Conservation (phyloP, 2,113 vertebrate species). For the Chunga burmeisteri region DNA sequence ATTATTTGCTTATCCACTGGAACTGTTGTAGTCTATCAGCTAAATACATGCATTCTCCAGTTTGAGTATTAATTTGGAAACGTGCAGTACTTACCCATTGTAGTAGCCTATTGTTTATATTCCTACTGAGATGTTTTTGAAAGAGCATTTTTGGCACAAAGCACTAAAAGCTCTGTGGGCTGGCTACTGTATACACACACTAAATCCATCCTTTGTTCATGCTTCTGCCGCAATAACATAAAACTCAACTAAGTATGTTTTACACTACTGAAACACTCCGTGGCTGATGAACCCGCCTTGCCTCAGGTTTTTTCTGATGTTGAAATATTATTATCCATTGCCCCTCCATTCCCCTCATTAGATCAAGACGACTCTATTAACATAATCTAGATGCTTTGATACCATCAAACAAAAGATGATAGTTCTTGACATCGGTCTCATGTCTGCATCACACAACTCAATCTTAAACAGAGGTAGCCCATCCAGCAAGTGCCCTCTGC, state of each 20-base stretch:
- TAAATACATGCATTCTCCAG: not conserved
- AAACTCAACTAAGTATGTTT: not conserved
- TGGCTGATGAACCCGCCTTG: not conserved
- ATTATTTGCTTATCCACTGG: not conserved
- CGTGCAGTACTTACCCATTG: not conserved
- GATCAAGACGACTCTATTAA: not conserved
- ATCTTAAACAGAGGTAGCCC: not conserved
- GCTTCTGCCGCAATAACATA: not conserved
- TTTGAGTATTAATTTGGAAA: not conserved
- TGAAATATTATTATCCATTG: not conserved
- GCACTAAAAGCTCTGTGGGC: not conserved
- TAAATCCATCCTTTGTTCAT: conserved; percentile 2
- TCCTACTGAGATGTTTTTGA: not conserved
- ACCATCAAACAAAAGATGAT: not conserved
- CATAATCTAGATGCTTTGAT: not conserved
- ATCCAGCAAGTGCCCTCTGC: not conserved
- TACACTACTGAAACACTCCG: not conserved
- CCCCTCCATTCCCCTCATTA: not conserved
- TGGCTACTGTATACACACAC: not conserved
- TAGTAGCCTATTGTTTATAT: not conserved
- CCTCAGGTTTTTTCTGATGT: not conserved
- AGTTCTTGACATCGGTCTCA: not conserved
- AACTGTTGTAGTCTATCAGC: not conserved
- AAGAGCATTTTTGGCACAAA: conserved; percentile 44
- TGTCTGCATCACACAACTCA: not conserved